These are phyloP conservation scores for Dynastes maya DNA, from an alignment of 2,888 invertebrate genomes.

Conservation along the genomic window DNA sequence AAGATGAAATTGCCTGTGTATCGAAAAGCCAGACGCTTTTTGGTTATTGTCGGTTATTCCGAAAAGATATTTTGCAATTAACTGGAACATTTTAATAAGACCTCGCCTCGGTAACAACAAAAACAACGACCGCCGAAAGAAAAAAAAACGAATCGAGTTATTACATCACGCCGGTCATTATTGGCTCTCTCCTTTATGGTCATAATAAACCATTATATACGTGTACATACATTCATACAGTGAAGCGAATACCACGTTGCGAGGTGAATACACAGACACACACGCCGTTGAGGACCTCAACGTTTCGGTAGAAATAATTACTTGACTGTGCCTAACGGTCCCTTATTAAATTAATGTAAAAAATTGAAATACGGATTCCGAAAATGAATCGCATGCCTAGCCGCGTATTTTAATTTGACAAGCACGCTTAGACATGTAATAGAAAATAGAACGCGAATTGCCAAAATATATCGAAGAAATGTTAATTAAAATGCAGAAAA, in stretches of 20 bases:
- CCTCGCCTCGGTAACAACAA: constrained; percentile 27
- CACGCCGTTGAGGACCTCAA: neutral
- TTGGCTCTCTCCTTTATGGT: constrained; percentile 35
- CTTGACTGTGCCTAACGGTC: constrained; percentile 28
- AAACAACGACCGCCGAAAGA: constrained; percentile 12
- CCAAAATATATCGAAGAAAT: constrained; percentile 19
- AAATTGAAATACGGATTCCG: constrained; percentile 20
- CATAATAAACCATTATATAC: constrained; percentile 39
- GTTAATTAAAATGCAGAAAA: constrained; percentile 3
- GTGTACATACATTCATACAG: neutral
- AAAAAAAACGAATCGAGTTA: constrained; percentile 32
- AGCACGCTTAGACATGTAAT: constrained; percentile 15
- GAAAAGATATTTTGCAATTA: constrained; percentile 30
- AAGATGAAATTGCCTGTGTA: neutral
- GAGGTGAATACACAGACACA: neutral
- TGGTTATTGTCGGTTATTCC: constrained; percentile 20
- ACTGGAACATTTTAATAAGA: constrained; percentile 41
- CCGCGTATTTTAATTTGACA: constrained; percentile 6
- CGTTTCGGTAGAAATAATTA: constrained; percentile 40
- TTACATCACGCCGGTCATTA: constrained; percentile 35
- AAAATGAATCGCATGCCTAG: constrained; percentile 21
- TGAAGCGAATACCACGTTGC: constrained; percentile 19
- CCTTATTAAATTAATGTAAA: constrained; percentile 40
- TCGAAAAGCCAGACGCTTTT: neutral
- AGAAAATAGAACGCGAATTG: constrained; percentile 10